A percentile compares a stretch with the other conserved stretches of the same genome.
Conservation (phyloP, 2,888 invertebrate genomes). For the Sceliomorpha sp. region DNA sequence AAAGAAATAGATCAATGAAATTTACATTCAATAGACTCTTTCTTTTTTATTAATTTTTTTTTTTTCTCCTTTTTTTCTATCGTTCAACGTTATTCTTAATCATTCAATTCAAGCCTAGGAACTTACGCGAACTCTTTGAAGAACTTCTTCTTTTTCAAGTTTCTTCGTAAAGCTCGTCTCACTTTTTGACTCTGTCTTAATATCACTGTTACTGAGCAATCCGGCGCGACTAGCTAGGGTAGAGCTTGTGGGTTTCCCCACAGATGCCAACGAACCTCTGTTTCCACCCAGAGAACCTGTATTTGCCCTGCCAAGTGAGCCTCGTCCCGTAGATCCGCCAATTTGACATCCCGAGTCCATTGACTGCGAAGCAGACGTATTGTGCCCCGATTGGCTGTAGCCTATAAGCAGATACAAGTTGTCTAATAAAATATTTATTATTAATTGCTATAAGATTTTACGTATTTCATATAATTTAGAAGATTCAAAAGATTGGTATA, state of each 20-base stretch:
- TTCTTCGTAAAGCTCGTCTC: constrained; percentile 76
- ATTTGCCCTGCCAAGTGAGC: constrained; percentile 76
- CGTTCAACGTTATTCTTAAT: constrained; percentile 8
- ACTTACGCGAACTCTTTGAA: constrained; percentile 83
- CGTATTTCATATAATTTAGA: no score
- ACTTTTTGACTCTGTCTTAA: constrained; percentile 77
- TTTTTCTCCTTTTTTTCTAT: not conserved
- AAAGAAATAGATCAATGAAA: constrained; percentile 46
- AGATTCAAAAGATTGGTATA: not conserved
- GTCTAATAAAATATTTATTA: not conserved
- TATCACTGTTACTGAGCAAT: constrained; percentile 84
- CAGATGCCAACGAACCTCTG: constrained; percentile 90
- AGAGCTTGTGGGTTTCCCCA: constrained; percentile 93
- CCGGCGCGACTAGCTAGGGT: constrained; percentile 92
- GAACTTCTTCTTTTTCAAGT: constrained; percentile 80
- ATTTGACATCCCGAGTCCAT: constrained; percentile 81
- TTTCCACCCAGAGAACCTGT: constrained; percentile 84
- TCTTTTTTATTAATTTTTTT: constrained; percentile 1
- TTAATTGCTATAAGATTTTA: no score
- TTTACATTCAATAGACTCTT: no score
- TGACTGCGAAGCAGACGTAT: constrained; percentile 83
- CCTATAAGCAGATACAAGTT: constrained; percentile 64
- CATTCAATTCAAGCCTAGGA: not conserved
- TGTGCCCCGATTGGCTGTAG: constrained; percentile 80
- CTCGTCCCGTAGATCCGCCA: constrained; percentile 85